Evolutionary conservation across 2,113 vertebrate genomes (phyloP).

Genomic region (Microtus pennsylvanicus): DNA sequence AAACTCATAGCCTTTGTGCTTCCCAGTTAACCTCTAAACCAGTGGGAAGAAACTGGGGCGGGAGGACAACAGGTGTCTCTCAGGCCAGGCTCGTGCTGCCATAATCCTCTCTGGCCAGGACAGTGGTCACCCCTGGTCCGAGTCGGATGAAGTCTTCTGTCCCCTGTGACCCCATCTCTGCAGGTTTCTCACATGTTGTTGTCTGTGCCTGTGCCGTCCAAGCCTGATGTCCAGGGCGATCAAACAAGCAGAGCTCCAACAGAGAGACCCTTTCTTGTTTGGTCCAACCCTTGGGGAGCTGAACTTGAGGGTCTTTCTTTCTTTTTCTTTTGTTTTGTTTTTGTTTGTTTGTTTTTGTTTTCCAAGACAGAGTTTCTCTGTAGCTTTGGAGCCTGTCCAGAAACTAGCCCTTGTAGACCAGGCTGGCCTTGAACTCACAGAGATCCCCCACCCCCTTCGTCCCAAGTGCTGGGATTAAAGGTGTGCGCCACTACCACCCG

Average conservation of each 20-base stretch:
- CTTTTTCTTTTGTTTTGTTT: too few relatives aligned
- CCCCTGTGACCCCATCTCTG: neutral
- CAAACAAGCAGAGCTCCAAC: neutral
- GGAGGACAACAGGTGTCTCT: neutral
- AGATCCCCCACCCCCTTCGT: too few relatives aligned
- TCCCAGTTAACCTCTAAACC: neutral
- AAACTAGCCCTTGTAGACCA: too few relatives aligned
- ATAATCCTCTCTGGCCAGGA: neutral
- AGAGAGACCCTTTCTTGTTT: neutral
- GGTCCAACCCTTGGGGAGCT: fast-evolving
- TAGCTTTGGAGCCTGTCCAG: too few relatives aligned
- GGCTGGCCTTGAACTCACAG: too few relatives aligned
- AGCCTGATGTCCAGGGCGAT: neutral
- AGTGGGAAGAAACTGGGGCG: neutral
- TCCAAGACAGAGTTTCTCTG: too few relatives aligned
- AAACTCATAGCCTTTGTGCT: neutral
- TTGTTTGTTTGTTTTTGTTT: too few relatives aligned
- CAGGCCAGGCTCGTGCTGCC: neutral
- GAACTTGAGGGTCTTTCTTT: fast-evolving
- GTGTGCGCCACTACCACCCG: too few relatives aligned
- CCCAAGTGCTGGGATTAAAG: neutral
- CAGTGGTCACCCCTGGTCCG: neutral
- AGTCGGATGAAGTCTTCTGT: neutral
- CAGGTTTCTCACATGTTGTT: too few relatives aligned
- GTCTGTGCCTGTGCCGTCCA: neutral